phyloP scores from a whole-genome alignment of 2,888 invertebrate species.

The Seira sanloemensis region DNA sequence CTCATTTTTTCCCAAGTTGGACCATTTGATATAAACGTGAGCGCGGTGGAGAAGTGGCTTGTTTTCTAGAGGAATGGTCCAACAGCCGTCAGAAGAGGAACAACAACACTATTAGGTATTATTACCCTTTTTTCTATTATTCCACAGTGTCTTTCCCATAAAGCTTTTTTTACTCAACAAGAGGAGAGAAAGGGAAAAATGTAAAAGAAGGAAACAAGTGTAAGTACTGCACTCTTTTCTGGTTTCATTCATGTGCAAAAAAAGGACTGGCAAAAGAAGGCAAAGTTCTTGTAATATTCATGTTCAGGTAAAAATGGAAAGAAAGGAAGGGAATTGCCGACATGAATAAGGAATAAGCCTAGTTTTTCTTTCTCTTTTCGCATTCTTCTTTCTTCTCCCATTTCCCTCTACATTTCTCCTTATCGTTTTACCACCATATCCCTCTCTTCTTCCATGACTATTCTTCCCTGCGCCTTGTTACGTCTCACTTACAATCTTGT shows the following conservation, averaged over 20 bases:
- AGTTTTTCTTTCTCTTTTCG: conserved; percentile 15
- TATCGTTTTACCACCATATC: conserved; percentile 13
- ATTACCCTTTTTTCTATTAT: conserved; percentile 36
- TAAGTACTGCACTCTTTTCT: conserved; percentile 28
- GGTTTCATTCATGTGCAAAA: conserved; percentile 6
- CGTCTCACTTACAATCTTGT: background rate
- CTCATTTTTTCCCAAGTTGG: background rate
- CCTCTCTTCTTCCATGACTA: background rate
- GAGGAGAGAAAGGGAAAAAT: background rate
- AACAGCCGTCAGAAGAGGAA: conserved; percentile 22
- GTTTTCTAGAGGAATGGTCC: conserved; percentile 4
- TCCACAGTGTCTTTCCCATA: conserved; percentile 5
- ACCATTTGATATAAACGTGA: background rate
- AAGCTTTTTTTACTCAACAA: background rate
- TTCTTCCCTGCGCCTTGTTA: no score
- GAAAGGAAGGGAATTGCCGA: conserved; percentile 55
- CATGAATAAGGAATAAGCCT: conserved; percentile 62
- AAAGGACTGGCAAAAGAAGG: conserved; percentile 10
- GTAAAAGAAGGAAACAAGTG: conserved; percentile 31
- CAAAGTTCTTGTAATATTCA: conserved; percentile 62
- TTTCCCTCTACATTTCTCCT: background rate
- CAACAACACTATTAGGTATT: conserved; percentile 49
- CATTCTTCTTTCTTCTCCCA: conserved; percentile 17
- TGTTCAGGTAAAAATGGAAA: conserved; percentile 61
- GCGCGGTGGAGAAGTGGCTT: background rate